A percentile compares a stretch with the other conserved stretches of the same genome.
These are phyloP conservation scores for Euplexia lucipara DNA, from an alignment of 2,888 invertebrate species.

Conservation along the genomic window DNA sequence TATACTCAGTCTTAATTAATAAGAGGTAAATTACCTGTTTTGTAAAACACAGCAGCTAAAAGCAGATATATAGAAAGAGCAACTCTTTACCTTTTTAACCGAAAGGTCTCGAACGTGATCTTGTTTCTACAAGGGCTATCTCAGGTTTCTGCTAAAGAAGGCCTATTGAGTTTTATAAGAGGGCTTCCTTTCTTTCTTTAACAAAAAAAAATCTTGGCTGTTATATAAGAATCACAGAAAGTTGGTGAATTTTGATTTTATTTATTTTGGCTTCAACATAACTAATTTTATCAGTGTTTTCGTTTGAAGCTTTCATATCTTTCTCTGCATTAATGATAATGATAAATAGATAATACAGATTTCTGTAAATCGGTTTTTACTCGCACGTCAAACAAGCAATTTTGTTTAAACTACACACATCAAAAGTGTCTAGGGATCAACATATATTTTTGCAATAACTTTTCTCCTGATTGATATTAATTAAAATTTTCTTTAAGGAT, in stretches of 20 bases:
- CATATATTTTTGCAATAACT: too few species aligned
- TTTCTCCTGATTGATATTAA: too few species aligned
- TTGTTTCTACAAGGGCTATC: constrained; percentile 15
- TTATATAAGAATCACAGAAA: constrained; percentile 33
- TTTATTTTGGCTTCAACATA: constrained; percentile 23
- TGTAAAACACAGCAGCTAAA: neutral
- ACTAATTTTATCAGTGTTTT: constrained; percentile 36
- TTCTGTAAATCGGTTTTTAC: too few species aligned
- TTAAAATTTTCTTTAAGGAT: too few species aligned
- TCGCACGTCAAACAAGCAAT: too few species aligned
- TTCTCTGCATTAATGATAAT: neutral
- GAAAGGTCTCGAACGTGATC: constrained; percentile 22
- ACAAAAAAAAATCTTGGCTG: constrained; percentile 22
- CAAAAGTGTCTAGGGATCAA: too few species aligned
- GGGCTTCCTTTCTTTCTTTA: constrained; percentile 21
- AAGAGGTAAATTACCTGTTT: neutral
- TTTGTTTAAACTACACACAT: too few species aligned
- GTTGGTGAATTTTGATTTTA: constrained; percentile 29
- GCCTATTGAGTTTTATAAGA: constrained; percentile 35
- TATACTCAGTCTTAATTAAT: too few species aligned
- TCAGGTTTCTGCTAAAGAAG: constrained; percentile 33
- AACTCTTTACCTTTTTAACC: constrained; percentile 36
- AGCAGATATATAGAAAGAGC: neutral
- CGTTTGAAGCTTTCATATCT: constrained; percentile 12
- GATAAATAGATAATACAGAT: neutral